Conservation (phyloP, 2,113 vertebrate species). For the Cephalopterus ornatus region DNA sequence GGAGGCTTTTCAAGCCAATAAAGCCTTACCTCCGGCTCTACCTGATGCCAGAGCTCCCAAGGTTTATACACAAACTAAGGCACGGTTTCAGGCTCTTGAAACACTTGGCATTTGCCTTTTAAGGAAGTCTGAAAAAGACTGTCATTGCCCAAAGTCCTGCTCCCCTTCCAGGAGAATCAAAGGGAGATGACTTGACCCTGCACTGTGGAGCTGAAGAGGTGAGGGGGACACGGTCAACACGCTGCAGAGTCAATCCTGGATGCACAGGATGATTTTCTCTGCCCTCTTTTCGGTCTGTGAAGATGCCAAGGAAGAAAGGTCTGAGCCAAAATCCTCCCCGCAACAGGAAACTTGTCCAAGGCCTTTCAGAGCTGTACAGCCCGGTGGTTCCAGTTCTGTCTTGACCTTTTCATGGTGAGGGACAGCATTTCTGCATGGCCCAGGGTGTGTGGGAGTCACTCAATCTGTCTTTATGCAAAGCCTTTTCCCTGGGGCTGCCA, state of each 20-base stretch:
- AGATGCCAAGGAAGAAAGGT: not conserved
- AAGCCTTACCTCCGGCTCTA: not conserved
- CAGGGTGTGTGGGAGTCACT: not conserved
- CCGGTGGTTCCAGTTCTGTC: not conserved
- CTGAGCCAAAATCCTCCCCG: not conserved
- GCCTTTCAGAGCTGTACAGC: not conserved
- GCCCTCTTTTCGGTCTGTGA: not conserved
- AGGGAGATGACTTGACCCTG: not conserved
- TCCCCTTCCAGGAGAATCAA: not conserved
- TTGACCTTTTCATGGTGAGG: not conserved
- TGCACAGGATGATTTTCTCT: not conserved
- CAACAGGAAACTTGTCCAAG: not conserved
- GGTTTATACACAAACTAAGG: not conserved
- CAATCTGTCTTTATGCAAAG: not conserved
- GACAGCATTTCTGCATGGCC: not conserved
- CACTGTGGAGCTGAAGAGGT: not conserved
- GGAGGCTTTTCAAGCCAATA: not conserved
- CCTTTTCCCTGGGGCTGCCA: not conserved
- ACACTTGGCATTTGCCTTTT: not conserved
- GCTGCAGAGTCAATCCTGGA: not conserved
- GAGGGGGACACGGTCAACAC: accelerated
- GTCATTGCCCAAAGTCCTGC: not conserved
- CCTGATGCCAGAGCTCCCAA: not conserved
- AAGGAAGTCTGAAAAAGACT: not conserved
- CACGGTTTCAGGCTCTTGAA: not conserved